Evolutionary conservation across 2,888 invertebrate species (phyloP), one percentile per base, ranked within the genome.

Genomic region (Ctenicera cuprea): DNA sequence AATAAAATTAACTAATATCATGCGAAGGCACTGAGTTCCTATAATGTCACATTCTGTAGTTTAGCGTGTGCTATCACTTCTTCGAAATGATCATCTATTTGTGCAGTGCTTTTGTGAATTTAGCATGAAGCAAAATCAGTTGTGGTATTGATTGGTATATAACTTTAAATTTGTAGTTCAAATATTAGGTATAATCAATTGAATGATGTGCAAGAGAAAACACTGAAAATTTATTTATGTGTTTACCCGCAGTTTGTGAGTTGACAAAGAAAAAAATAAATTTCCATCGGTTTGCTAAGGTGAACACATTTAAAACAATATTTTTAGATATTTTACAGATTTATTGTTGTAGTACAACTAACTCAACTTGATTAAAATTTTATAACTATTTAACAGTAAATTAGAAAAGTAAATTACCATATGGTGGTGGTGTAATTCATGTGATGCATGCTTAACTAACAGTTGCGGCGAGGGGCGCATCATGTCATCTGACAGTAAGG

Each of bases 381-480:
- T 2, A 11, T 38, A 38, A 38, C 8, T 41, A 22, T 50, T 7
- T 20, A 20, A 50, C 50, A 50, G 50, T 50, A 50, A 11, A 57
- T 57, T 57, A 57, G 57, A 33, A 33, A 57, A 57, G 8, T 54
- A 54, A 54, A 30, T 54, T 33, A 57, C 57, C 14, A n/a, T 52
- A 33, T 73, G 73, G 73, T 68, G 68, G 63, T 65, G 72, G 72
- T 65, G 48, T 72, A 54, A 68, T 63, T 61, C 43, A 65, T 74
- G 62, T 69, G 57, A 59, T 74, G 73, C 71, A 70, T 73, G 73
- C 65, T 74, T 74, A 69, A 74, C 65, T 70, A 74, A 74, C 73
- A 97, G 97, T 88, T 97, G 97, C 90, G 97, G 96, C 85, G 96
- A 96, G 89, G 97, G 97, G 88, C 94, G 94, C 87, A 91, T 96